Base-by-base conservation (phyloP, 2,797 vertebrate genomes). In the Chromis chromis region DNA sequence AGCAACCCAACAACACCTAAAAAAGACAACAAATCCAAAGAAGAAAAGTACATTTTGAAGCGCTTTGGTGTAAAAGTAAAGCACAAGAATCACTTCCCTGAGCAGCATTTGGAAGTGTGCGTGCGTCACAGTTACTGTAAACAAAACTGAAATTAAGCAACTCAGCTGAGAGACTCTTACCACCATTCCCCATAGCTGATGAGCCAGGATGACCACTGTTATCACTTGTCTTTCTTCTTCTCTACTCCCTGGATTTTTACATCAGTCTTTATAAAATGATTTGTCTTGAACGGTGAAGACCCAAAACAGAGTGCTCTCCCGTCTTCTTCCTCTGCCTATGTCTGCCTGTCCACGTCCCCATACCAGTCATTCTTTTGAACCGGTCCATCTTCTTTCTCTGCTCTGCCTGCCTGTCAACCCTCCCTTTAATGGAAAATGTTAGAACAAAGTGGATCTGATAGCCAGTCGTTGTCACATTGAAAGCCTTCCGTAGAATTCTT, bases 281-380 rank as follows among this genome's bases (percentile, higher is more conserved):
- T 74, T 65, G 25, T 53, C 12, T 13, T 7, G 13, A 14, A 14
- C 24, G 6, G 24, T 49, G 22, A 70, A 65, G 54, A 65, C 42
- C 52, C 17, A 78, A 70, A 64, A 60, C 36, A 27, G 7, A 27
- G 27, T 49, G 6, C 33, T 67, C 22, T 55, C 17, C 74, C 17
- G 3, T 69, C 42, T 61, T 24, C 24, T 33, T 21, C 55, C 58
- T 75, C 76, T 53, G 42, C 62, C 22, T 76, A 44, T 4, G 28
- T 91, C 65, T 77, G 25, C 13, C 33, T 60, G 39, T 62, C 71
- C 49, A 74, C 48, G 61, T 88, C 86, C 79, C 53, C 90, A 93
- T 92, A 74, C 84, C 91, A 78, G 24, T 66, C 85, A 91, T 92
- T 88, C 86, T 56, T 86, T 61, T 0, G 83, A 93, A 93, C 93